Conservation (phyloP, 1,140 invertebrate genomes). For the Acromyrmex heyeri region DNA sequence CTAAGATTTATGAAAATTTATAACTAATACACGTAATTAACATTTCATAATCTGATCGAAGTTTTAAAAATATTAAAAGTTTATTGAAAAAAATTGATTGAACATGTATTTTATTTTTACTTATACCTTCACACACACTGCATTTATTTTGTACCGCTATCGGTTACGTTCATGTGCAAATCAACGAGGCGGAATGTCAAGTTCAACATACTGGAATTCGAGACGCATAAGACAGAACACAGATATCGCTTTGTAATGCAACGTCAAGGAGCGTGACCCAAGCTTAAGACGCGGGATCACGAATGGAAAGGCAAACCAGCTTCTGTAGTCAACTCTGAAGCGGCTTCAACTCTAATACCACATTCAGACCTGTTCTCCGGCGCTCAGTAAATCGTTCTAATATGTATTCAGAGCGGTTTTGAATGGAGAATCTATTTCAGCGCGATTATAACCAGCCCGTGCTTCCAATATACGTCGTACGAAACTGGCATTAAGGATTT, state of each 20-base stretch:
- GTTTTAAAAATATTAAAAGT: background rate
- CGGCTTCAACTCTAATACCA: conserved; percentile 74
- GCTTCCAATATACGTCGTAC: conserved; percentile 73
- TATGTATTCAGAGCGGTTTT: conserved; percentile 71
- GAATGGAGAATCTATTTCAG: conserved; percentile 78
- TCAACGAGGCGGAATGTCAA: conserved; percentile 45
- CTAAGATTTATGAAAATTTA: background rate
- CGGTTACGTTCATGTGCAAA: background rate
- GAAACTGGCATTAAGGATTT: conserved; percentile 55
- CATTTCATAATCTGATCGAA: background rate
- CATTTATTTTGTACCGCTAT: background rate
- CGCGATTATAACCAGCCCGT: conserved; percentile 71
- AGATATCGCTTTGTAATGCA: conserved; percentile 62
- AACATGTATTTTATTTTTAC: background rate
- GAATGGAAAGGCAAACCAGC: conserved; percentile 62
- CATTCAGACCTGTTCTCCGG: conserved; percentile 76
- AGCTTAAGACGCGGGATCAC: conserved; percentile 72
- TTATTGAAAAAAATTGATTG: background rate
- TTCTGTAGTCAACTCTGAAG: conserved; percentile 65
- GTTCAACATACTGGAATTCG: conserved; percentile 53
- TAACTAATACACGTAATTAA: background rate
- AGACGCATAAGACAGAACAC: conserved; percentile 49
- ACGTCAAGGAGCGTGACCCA: conserved; percentile 65
- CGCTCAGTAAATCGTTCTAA: conserved; percentile 76
- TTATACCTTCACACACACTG: no score